Conservation (phyloP, 2,797 vertebrate species). For the Danio jaintianensis region DNA sequence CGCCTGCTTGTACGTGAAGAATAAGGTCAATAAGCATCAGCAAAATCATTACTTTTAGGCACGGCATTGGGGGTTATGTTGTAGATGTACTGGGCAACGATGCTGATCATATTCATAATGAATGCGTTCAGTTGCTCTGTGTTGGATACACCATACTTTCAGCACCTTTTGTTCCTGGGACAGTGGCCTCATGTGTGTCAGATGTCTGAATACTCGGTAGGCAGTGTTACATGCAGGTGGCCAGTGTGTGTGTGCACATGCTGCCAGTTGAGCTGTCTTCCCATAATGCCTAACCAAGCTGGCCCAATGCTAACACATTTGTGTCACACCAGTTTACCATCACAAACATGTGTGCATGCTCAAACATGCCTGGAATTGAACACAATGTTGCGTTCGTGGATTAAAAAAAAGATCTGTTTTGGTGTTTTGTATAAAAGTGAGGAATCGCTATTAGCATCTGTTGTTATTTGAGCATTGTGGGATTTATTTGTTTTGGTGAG, state of each 20-base stretch:
- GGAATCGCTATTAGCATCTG: not conserved
- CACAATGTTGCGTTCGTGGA: not conserved
- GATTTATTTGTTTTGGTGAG: not conserved
- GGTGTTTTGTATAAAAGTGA: not conserved
- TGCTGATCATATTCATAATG: constrained; percentile 8
- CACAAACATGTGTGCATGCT: not conserved
- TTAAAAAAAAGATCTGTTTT: not conserved
- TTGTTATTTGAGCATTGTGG: not conserved
- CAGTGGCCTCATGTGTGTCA: constrained; percentile 7
- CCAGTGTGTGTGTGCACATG: not conserved
- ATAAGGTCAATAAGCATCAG: no score
- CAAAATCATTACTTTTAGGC: no score
- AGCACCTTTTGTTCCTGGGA: constrained; percentile 30
- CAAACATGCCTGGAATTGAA: not conserved
- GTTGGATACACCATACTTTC: not conserved
- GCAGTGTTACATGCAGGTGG: constrained; percentile 21
- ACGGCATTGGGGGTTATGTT: not conserved
- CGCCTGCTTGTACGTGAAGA: no score
- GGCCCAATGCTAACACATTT: constrained; percentile 9
- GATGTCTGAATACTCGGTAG: constrained; percentile 29
- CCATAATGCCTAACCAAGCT: constrained; percentile 4
- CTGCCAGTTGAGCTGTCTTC: constrained; percentile 29
- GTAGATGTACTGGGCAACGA: not conserved
- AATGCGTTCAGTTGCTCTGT: not conserved
- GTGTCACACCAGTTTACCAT: constrained; percentile 21